Evolutionary conservation across 64 coral and sea anemone species (phyloP), one percentile per base, ranked within the genome.

Genomic region (Stichodactyla helianthus): DNA sequence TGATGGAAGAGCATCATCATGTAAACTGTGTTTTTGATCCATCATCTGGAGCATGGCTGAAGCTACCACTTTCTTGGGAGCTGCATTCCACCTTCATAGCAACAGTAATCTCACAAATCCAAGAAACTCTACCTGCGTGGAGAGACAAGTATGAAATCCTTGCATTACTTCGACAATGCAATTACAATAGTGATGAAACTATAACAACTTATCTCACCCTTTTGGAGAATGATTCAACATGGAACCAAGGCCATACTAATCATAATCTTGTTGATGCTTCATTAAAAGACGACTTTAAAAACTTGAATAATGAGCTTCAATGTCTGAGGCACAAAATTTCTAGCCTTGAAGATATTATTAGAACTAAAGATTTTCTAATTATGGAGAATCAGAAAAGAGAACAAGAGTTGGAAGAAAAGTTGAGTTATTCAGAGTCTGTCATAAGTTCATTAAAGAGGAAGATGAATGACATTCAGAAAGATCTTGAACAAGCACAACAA

Each of bases 21-120:
- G 91, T 93, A 27, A 84, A 89, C 18, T 61, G 51, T 78, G 85
- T 97, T 15, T 97, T 93, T 80, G 94, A 97, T 20, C 14, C 85
- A 28, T 56, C 84, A 14, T 90, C 91, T 59, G 94, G 94, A 14
- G 82, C 91, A 7, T 97, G 94, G 94, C 54, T 97, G 68, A 97
- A 97, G 14, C 68, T 97, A 59, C 94, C 94, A 1, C 19, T 97
- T 16, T 87, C 87, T 52, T 97, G 94, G 94, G 94, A 97, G 71
- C 71, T 93, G 44, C 28, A 77, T 78, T 77, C 89, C 5, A 88
- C 91, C 11, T 71, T 85, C 28, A 54, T 97, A 12, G 74, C 70
- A 23, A 57, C 85, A 12, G 23, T 83, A 0, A 77, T 97, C 18
- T 51, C 26, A 4, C 19, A 68, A 13, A 83, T 97, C 80, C 94